phyloP scores from a whole-genome alignment of 2,888 invertebrate genomes.

The Sicus ferrugineus region DNA sequence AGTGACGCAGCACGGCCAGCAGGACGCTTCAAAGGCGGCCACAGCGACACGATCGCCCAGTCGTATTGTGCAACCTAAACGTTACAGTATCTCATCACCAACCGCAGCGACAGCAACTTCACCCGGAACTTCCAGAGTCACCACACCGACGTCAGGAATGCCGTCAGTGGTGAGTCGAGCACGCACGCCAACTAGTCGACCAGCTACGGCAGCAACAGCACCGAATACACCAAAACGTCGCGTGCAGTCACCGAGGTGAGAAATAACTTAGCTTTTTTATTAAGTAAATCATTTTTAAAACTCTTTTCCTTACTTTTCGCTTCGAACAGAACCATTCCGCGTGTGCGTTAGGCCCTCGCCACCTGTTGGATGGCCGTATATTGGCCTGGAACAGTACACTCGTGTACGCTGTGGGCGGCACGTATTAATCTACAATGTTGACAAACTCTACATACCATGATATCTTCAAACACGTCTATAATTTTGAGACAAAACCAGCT shows the following conservation, averaged over 20 bases:
- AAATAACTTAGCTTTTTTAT: neutral
- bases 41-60: constrained; percentile 60
- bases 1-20: constrained; percentile 54
- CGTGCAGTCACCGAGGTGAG: constrained; percentile 61
- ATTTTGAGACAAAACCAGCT: constrained; percentile 34
- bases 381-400: constrained; percentile 6
- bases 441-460: neutral
- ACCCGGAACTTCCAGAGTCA: constrained; percentile 34
- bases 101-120: constrained; percentile 34
- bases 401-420: neutral
- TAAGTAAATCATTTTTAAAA: too few relatives aligned
- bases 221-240: constrained; percentile 63
- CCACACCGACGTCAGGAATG: constrained; percentile 43
- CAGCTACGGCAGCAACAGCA: constrained; percentile 45
- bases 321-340: constrained; percentile 53
- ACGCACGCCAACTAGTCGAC: constrained; percentile 57
- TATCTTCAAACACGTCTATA: constrained; percentile 22
- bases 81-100: constrained; percentile 56
- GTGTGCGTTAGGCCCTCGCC: constrained; percentile 53
- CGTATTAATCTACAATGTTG: too few relatives aligned
- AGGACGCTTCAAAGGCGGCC: constrained; percentile 46
- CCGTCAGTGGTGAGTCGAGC: constrained; percentile 50
- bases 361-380: neutral
- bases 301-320: constrained; percentile 32
- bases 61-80: constrained; percentile 63